Percentiles rank a stretch among this genome's conserved stretches.
Evolutionary conservation across 2,797 vertebrate species (phyloP).

Genomic region (Gymnocypris eckloni): DNA sequence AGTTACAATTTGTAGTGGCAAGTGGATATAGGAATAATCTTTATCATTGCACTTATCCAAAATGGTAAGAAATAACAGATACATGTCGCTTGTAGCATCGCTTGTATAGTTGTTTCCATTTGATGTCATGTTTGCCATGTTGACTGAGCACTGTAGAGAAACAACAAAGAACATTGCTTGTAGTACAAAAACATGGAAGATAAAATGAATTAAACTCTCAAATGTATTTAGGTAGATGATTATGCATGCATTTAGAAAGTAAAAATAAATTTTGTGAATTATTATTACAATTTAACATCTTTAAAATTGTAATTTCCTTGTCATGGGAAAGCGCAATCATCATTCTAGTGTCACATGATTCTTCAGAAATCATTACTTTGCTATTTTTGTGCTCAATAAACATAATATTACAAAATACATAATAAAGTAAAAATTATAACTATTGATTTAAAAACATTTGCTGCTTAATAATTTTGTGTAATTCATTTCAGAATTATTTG

Average conservation of each 20-base stretch:
- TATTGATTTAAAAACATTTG: background rate
- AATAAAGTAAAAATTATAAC: background rate
- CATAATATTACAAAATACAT: background rate
- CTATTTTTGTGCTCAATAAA: background rate
- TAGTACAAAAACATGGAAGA: background rate
- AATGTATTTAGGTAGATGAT: too few relatives aligned
- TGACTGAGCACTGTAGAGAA: constrained; percentile 17
- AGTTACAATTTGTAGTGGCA: constrained; percentile 51
- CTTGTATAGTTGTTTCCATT: constrained; percentile 5
- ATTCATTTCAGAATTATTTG: background rate
- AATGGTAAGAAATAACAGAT: background rate
- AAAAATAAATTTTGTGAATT: background rate
- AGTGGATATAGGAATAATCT: background rate
- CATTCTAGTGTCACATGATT: background rate
- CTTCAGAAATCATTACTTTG: constrained; percentile 1
- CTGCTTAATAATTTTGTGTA: background rate
- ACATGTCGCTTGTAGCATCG: background rate
- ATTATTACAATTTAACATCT: background rate
- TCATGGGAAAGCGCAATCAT: background rate
- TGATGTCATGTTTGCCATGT: constrained; percentile 12
- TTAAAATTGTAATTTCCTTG: background rate
- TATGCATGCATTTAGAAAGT: too few relatives aligned
- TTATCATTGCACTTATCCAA: constrained; percentile 43
- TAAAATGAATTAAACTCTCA: background rate
- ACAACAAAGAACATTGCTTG: background rate